Base-by-base conservation (phyloP, 1,140 invertebrate species). In the Liolophura sinensis region DNA sequence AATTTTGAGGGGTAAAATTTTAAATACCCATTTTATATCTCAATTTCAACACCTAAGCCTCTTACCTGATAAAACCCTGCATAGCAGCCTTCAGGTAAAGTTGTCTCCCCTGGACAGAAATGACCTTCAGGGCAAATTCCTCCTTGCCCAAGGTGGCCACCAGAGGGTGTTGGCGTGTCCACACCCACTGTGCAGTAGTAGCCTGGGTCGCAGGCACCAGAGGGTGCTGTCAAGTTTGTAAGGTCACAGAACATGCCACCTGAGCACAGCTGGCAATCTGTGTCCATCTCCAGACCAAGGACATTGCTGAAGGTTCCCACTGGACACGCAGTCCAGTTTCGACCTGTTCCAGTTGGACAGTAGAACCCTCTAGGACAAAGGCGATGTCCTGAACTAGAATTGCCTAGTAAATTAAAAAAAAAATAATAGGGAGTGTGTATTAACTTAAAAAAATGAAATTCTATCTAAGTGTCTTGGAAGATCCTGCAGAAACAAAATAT, bases 351-450 rank as follows among this genome's bases (percentile, higher is more conserved):
- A 47, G 68, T 67, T 31, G 70, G 70, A 64, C 81, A 82, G 68
- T 77, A 81, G 67, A 74, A 82, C 24, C 81, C 81, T 62, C 69
- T 63, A 24, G 81, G 77, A 67, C 81, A 82, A 11, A 80, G 70
- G 6, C 76, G 65, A 65, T 79, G 73, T 14, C 79, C 79, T 16
- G 79, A 74, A 14, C 65, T 57, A 5, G 78, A 74, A 56, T 78
- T 78, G n/a, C 81, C 78, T 82, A 57, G n/a, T n/a, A n/a, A n/a
- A n/a, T n/a, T n/a, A n/a, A n/a, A 58, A 7, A 63, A 46, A 15
- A 50, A 50, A 50, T 50, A 50, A 14, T 50, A 50, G n/a, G 14
- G 14, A 50, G 14, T 50, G 14, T 15, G n/a, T 50, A n/a, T 15
- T 50, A 15, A 50, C 14, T 50, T 50, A 15, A 15, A n/a, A n/a